Conservation (phyloP, 2,797 vertebrate species). For the Zenarchopterus dispar region DNA sequence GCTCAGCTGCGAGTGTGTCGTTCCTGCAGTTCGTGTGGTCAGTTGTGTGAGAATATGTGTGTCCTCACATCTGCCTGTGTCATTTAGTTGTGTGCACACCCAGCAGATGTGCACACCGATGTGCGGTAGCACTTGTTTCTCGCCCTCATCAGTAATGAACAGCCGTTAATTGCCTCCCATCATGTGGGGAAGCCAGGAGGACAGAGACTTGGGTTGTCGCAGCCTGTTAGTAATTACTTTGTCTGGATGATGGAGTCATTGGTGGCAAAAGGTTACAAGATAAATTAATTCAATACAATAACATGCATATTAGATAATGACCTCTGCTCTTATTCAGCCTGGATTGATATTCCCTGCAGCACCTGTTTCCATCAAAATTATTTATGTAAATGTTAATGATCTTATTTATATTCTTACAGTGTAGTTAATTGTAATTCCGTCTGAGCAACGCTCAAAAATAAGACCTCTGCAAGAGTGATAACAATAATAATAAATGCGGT, state of each 20-base stretch:
- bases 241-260: constrained; percentile 51
- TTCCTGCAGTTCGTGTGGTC: constrained; percentile 7
- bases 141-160: constrained; percentile 70
- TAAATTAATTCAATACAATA: constrained; percentile 63
- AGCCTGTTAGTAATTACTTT: constrained; percentile 71
- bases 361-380: constrained; percentile 53
- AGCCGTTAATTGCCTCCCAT: constrained; percentile 73
- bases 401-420: constrained; percentile 12
- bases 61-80: constrained; percentile 40
- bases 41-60: constrained; percentile 16
- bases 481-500: constrained; percentile 33
- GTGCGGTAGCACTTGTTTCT: constrained; percentile 50
- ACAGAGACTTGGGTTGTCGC: constrained; percentile 63
- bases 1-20: constrained; percentile 10
- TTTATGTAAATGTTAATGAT: constrained; percentile 26
- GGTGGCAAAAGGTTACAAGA: constrained; percentile 63
- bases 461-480: constrained; percentile 9
- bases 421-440: constrained; percentile 3
- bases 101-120: constrained; percentile 52
- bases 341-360: constrained; percentile 49
- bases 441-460: too few species aligned
- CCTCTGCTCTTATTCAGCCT: constrained; percentile 40
- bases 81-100: constrained; percentile 32
- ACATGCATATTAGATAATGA: constrained; percentile 58
- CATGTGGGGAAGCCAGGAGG: constrained; percentile 51